phyloP scores from a whole-genome alignment of 2,113 vertebrate genomes.

The Tachuris rubrigastra region DNA sequence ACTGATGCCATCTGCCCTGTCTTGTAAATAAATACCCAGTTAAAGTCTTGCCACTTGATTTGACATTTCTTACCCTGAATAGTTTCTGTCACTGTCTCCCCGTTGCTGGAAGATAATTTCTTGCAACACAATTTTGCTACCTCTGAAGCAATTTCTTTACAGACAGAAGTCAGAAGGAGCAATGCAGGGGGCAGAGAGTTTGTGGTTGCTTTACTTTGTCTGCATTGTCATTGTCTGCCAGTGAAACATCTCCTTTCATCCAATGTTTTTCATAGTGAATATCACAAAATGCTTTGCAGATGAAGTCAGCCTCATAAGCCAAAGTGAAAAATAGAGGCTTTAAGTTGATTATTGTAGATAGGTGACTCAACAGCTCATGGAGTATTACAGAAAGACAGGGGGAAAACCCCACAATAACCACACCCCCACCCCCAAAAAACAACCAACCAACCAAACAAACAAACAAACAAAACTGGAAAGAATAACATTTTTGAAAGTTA shows the following conservation, averaged over 20 bases:
- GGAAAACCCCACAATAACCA: rapidly evolving
- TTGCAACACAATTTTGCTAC: background rate
- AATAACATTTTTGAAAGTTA: background rate
- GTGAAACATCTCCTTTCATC: background rate
- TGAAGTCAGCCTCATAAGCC: background rate
- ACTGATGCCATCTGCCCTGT: background rate
- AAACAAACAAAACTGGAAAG: background rate
- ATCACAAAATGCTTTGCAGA: background rate
- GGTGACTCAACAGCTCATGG: background rate
- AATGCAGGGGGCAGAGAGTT: background rate
- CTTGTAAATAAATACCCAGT: background rate
- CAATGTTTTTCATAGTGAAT: background rate
- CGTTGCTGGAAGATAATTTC: background rate
- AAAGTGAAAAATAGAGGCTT: background rate
- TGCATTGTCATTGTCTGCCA: background rate
- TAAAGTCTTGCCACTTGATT: background rate
- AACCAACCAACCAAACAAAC: background rate
- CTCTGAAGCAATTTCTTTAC: background rate
- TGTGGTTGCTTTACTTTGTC: background rate
- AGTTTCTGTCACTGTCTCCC: background rate
- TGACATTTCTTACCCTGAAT: background rate
- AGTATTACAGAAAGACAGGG: background rate
- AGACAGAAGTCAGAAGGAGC: background rate
- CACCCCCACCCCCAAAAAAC: background rate
- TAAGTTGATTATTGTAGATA: background rate